A percentile compares a stretch with the other conserved stretches of the same genome.
Evolutionary conservation across 2,113 vertebrate genomes (phyloP).

Genomic region (Nerophis ophidion): DNA sequence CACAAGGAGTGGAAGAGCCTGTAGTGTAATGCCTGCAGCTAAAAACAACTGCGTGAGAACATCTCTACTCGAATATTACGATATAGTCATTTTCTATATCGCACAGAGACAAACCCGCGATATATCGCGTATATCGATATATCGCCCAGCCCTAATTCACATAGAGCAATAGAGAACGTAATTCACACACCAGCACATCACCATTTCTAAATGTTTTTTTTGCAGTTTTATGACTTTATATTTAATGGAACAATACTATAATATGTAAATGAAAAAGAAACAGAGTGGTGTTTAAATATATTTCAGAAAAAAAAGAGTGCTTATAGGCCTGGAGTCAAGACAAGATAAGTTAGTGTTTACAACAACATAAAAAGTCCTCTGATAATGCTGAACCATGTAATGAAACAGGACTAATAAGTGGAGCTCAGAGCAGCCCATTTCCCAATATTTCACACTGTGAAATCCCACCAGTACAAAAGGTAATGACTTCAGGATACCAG

Average conservation of each 20-base stretch:
- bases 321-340: not conserved
- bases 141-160: too few relatives aligned
- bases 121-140: too few relatives aligned
- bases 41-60: too few relatives aligned
- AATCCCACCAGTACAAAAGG: not conserved
- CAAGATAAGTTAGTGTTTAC: not conserved
- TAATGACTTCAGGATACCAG: not conserved
- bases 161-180: constrained; percentile 26
- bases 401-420: not conserved
- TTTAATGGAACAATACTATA: constrained; percentile 14
- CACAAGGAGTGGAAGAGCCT: too few relatives aligned
- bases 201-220: constrained; percentile 20
- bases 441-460: not conserved
- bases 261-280: constrained; percentile 15
- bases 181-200: constrained; percentile 33
- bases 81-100: too few relatives aligned
- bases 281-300: not conserved
- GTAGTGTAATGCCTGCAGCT: too few relatives aligned
- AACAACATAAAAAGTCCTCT: not conserved
- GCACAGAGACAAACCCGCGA: too few relatives aligned
- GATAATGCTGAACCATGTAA: not conserved
- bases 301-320: not conserved
- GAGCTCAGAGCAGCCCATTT: not conserved
- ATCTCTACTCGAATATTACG: too few relatives aligned
- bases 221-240: not conserved